Evolutionary conservation across 1,140 invertebrate species (phyloP).

Genomic region (Apis mellifera): Amel_HAv3.1 CM009946.2:5412001-5412500

Average conservation of each 20-base stretch:
- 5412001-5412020: too few species aligned
- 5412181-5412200: background rate
- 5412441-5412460: background rate
- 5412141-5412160: constrained; percentile 2
- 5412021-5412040: too few species aligned
- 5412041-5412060: too few species aligned
- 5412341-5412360: background rate
- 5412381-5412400: background rate
- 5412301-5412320: background rate
- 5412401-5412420: constrained; percentile 6
- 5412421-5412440: background rate
- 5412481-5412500: background rate
- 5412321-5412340: background rate
- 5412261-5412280: background rate
- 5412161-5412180: background rate
- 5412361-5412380: background rate
- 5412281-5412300: too few species aligned
- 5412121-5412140: constrained; percentile 2
- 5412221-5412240: background rate
- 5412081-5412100: constrained; percentile 9
- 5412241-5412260: background rate
- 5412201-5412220: background rate
- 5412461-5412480: background rate
- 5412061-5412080: background rate
- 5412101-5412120: background rate